These are phyloP conservation scores for Torymus tubicola DNA, from an alignment of 2,888 invertebrate genomes.

Conservation along the genomic window DNA sequence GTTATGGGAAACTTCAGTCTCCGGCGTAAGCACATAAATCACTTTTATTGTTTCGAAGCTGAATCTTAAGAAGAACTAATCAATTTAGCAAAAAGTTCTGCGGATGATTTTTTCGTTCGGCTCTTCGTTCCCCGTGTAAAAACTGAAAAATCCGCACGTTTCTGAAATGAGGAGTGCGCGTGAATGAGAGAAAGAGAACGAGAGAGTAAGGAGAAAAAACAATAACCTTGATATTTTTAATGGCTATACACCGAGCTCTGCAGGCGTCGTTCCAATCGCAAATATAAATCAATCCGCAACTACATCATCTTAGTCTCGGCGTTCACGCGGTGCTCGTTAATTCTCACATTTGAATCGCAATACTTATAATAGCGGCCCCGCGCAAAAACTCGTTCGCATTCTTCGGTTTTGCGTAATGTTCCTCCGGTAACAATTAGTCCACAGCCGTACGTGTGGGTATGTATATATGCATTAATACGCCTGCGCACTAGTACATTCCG, in stretches of 20 bases:
- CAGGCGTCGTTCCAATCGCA: conserved; percentile 47
- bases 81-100: background rate
- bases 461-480: background rate
- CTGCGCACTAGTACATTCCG: conserved; percentile 1
- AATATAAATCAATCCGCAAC: conserved; percentile 53
- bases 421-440: conserved; percentile 37
- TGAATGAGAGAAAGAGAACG: background rate
- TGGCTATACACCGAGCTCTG: conserved; percentile 18
- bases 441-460: background rate
- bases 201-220: conserved; percentile 11
- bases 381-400: conserved; percentile 52
- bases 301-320: conserved; percentile 36
- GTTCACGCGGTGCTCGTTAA: conserved; percentile 42
- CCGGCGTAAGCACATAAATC: conserved; percentile 29
- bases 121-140: too few relatives aligned
- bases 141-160: background rate
- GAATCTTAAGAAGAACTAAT: background rate
- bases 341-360: conserved; percentile 47
- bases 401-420: conserved; percentile 44
- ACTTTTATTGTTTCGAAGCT: background rate
- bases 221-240: conserved; percentile 53
- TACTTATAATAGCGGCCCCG: background rate
- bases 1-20: conserved; percentile 7
- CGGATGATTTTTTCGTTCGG: background rate
- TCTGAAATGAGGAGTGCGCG: background rate